Conservation (phyloP, 2,888 invertebrate genomes). For the Phengaris arion region DNA sequence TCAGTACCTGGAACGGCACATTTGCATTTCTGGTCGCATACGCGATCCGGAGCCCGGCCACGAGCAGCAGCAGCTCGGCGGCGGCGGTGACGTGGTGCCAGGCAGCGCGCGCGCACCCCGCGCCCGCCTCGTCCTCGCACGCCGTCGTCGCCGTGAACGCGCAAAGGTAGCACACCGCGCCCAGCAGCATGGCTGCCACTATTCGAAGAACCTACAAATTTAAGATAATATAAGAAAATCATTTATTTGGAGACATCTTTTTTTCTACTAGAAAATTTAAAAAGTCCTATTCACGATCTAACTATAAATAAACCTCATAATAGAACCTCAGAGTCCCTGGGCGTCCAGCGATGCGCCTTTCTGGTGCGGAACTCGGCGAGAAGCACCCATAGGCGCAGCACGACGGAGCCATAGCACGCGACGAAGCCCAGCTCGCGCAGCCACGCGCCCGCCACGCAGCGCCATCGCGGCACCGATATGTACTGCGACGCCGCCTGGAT, state of each 20-base stretch:
- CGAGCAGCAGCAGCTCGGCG: constrained; percentile 88
- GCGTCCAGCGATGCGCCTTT: constrained; percentile 96
- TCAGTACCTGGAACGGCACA: constrained; percentile 84
- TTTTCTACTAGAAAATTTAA: not conserved
- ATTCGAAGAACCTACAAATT: constrained; percentile 62
- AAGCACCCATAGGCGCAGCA: constrained; percentile 93
- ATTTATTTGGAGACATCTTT: too few relatives aligned
- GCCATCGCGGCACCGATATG: constrained; percentile 78
- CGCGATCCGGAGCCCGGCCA: constrained; percentile 92
- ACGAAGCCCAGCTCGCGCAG: constrained; percentile 95
- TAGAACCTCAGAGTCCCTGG: constrained; percentile 89
- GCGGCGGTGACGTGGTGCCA: constrained; percentile 93
- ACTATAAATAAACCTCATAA: not conserved
- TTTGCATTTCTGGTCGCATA: constrained; percentile 93
- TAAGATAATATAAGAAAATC: too few relatives aligned
- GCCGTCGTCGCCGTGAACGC: constrained; percentile 89
- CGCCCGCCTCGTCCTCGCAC: constrained; percentile 46
- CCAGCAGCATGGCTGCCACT: constrained; percentile 69
- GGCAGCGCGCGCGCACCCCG: constrained; percentile 84
- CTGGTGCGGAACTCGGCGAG: constrained; percentile 96
- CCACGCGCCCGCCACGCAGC: constrained; percentile 94
- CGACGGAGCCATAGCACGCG: constrained; percentile 94
- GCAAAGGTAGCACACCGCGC: constrained; percentile 90
- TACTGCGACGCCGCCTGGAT: constrained; percentile 89
- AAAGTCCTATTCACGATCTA: too few relatives aligned